Evolutionary conservation across 2,888 invertebrate genomes (phyloP), one percentile per base, ranked within the genome.

Genomic region (Rhagonycha lutea): DNA sequence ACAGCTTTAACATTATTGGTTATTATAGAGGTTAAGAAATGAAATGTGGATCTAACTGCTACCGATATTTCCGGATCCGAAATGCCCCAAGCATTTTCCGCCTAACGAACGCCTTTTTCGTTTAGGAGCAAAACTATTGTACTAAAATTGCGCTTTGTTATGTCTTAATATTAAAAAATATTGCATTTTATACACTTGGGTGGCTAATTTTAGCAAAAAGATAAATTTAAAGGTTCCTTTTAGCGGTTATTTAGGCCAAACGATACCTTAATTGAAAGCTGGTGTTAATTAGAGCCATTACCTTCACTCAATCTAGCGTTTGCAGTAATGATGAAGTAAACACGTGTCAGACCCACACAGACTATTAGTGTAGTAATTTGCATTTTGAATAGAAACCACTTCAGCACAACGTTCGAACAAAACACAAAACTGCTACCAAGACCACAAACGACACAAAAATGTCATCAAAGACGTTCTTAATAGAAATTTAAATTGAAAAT

Each of bases 291-390:
- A 77, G 71, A 73, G 74, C 63, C 74, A 77, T 77, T 77, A 77
- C 73, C 76, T 77, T 77, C 71, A 74, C 70, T 77, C 76, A 74
- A 77, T 77, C 76, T 73, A 74, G 63, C 76, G 76, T 74, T 77
- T 73, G 71, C 74, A 73, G 76, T 77, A 77, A 77, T 77, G 78
- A 78, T 70, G 76, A 78, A 75, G 77, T 75, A 75, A 78, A 78
- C 78, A 76, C 73, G 77, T 78, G 78, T 79, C 78, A 78, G 77
- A 73, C 74, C 80, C 78, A 80, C 77, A 76, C 72, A 75, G 77
- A 79, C 79, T 79, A 80, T 74, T 76, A 72, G 73, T 76, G 73
- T 79, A 75, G 78, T 76, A 78, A 80, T 80, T 79, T 79, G 74
- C 76, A 80, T 79, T 77, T 74, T 73, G 71, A 76, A 77, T 78